phyloP scores from a whole-genome alignment of 1,140 invertebrate species.

The Augochlora pura region DNA sequence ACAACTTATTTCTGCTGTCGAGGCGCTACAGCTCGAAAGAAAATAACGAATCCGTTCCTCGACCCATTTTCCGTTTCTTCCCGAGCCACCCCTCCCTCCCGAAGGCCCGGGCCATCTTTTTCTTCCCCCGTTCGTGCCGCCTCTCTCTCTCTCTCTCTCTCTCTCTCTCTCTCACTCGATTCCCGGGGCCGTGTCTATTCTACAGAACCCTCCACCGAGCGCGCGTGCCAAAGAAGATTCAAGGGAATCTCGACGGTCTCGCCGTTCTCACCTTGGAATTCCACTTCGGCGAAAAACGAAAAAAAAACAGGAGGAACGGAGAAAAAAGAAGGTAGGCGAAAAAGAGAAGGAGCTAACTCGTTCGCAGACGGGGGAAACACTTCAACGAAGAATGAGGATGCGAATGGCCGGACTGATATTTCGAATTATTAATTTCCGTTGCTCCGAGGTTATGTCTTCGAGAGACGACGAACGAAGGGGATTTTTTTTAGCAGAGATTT shows the following conservation, averaged over 20 bases:
- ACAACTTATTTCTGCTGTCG: conserved; percentile 26
- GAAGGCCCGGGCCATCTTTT: neutral
- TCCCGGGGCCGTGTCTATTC: conserved; percentile 40
- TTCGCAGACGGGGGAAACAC: neutral
- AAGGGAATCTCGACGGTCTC: conserved; percentile 41
- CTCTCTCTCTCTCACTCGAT: neutral
- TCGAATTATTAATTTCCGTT: conserved; percentile 54
- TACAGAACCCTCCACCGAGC: conserved; percentile 44
- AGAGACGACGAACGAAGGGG: too few species aligned
- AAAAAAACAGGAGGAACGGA: too few species aligned
- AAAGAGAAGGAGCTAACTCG: too few species aligned
- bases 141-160: too few species aligned
- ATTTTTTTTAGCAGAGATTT: too few species aligned
- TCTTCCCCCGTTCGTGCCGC: neutral
- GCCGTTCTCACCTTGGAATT: conserved; percentile 51
- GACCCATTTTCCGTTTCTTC: conserved; percentile 33
- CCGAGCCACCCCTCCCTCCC: neutral
- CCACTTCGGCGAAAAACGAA: neutral
- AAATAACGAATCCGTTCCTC: conserved; percentile 49
- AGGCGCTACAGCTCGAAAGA: conserved; percentile 31
- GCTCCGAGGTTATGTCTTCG: too few species aligned
- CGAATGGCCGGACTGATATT: neutral
- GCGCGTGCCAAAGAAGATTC: conserved; percentile 43
- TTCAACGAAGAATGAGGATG: neutral
- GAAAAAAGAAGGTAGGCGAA: too few species aligned